Evolutionary conservation across 2,888 invertebrate species (phyloP), one percentile per base, ranked within the genome.

Genomic region (Omphaloscelis lunosa): DNA sequence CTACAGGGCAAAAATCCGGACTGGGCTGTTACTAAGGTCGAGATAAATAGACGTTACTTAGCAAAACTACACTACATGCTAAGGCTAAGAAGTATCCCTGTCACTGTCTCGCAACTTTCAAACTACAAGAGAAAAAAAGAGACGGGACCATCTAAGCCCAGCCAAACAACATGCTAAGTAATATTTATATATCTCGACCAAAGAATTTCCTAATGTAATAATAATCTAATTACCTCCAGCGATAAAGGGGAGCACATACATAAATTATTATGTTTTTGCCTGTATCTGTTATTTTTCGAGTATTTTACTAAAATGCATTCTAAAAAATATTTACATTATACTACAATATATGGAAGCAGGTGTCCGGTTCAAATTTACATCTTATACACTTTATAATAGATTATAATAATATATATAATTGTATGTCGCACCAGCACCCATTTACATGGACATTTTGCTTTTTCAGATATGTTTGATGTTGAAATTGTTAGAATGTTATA

Each of bases 401-500:
- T 75, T 66, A 61, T 81, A 69, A 65, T 67, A 76, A 73, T 66
- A 61, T 51, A 79, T 45, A 74, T 74, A 75, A 72, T 79, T 79
- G 45, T 75, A 71, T 72, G 53, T 51, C 23, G 51, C 77, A 68
- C 69, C 68, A 17, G 51, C 77, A 68, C 69, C 68, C 68, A 75
- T 75, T 71, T 72, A 80, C 69, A 74, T 75, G 77, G 68, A 72
- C 75, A 76, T 83, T 86, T 84, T 78, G 11, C 34, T 80, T 74
- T 79, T 77, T 77, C 82, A 85, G 88, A 88, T 88, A 88, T 88
- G 88, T 88, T 72, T 79, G 79, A 85, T 86, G 79, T 74, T 82
- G 66, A 78, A 82, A 79, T 79, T 79, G 75, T 78, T 65, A 77
- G 73, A 77, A 75, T 84, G 58, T 69, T 76, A 85, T 59, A 76